phyloP scores from a whole-genome alignment of 2,113 vertebrate genomes.

The Onychostruthus taczanowskii region DNA sequence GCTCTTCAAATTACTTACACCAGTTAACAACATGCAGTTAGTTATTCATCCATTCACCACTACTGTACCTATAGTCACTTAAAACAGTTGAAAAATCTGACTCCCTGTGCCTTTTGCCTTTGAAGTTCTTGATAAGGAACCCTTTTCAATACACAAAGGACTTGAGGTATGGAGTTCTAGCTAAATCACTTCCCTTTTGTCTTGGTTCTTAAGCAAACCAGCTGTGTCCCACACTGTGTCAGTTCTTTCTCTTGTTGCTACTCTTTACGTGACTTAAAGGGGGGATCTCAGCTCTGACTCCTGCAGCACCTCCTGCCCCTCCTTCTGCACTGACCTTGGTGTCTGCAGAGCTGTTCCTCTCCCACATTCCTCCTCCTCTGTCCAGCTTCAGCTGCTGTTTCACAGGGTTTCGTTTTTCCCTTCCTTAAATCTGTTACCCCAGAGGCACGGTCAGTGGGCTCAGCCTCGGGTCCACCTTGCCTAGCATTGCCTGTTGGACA shows the following conservation, averaged over 20 bases:
- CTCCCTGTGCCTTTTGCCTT: neutral
- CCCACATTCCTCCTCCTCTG: neutral
- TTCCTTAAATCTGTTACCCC: neutral
- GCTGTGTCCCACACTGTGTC: neutral
- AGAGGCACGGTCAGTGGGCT: rapidly evolving
- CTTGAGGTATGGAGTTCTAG: neutral
- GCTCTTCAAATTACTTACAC: neutral
- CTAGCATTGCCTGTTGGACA: neutral
- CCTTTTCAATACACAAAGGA: neutral
- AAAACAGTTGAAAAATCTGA: neutral
- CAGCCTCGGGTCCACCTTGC: rapidly evolving
- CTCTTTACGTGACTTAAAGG: neutral
- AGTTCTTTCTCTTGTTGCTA: neutral
- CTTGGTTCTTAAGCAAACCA: neutral
- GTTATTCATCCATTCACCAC: neutral
- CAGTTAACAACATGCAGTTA: neutral
- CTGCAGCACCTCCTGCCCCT: neutral
- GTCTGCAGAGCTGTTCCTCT: neutral
- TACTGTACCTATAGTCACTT: neutral
- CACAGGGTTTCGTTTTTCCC: no score
- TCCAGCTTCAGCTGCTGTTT: neutral
- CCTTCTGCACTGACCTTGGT: neutral
- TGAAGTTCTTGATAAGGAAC: neutral
- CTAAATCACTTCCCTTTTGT: neutral
- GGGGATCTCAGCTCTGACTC: neutral